Evolutionary conservation across 2,888 invertebrate species (phyloP).

Genomic region (Fragum sueziense): DNA sequence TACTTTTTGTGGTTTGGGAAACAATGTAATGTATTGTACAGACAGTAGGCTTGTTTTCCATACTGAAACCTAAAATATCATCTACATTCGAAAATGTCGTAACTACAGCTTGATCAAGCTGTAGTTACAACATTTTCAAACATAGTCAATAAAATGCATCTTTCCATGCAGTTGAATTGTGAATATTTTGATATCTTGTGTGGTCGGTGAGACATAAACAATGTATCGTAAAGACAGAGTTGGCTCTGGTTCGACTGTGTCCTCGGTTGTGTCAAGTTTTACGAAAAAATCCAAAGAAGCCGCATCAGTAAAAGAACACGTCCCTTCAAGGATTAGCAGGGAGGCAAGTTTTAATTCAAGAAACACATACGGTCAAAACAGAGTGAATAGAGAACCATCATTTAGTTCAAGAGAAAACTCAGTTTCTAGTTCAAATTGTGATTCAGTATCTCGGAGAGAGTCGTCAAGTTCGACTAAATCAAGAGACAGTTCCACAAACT

Average conservation of each 20-base stretch:
- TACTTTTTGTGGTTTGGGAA: no score
- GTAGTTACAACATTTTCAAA: no score
- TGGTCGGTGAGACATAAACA: conserved; percentile 2
- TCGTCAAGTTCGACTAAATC: conserved; percentile 18
- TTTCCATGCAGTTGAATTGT: no score
- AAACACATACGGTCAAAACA: not conserved
- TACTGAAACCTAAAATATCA: no score
- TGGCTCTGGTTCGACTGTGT: conserved; percentile 52
- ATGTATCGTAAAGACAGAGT: conserved; percentile 53
- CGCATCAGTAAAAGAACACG: conserved; percentile 32
- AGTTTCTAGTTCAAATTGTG: not conserved
- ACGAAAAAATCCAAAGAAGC: conserved; percentile 53
- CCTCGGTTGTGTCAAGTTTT: conserved; percentile 58
- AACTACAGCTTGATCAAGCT: no score
- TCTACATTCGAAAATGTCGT: no score
- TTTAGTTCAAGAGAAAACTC: conserved; percentile 6
- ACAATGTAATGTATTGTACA: no score
- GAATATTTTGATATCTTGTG: not conserved
- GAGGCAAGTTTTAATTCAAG: conserved; percentile 36
- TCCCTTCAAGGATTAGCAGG: conserved; percentile 45
- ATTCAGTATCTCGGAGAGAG: conserved; percentile 2
- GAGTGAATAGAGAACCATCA: conserved; percentile 4
- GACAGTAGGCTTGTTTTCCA: no score
- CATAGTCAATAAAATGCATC: no score
- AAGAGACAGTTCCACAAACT: conserved; percentile 7